Evolutionary conservation across 2,888 invertebrate genomes (phyloP).

Genomic region (Phyllotreta cruciferae): DNA sequence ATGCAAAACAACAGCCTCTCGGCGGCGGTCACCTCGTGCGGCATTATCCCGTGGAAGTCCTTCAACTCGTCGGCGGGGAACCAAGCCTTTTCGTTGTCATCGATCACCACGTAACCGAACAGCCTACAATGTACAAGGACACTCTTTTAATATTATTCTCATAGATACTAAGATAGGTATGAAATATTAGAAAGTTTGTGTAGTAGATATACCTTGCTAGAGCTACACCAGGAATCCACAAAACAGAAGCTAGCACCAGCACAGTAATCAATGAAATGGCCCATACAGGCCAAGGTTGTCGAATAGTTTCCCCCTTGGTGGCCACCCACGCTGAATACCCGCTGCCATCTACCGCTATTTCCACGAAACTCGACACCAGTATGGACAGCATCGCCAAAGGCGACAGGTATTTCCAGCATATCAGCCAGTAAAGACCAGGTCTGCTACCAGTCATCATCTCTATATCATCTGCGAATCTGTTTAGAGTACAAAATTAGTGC

Average conservation of each 20-base stretch:
- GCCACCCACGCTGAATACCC: conserved; percentile 87
- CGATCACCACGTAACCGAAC: conserved; percentile 80
- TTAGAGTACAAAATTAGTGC: no score
- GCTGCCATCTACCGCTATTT: conserved; percentile 80
- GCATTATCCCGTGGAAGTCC: conserved; percentile 88
- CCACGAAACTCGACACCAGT: conserved; percentile 81
- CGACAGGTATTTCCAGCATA: conserved; percentile 94
- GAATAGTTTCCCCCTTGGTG: conserved; percentile 73
- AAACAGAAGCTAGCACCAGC: conserved; percentile 78
- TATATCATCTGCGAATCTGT: conserved; percentile 90
- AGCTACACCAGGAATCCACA: conserved; percentile 88
- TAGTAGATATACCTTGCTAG: conserved; percentile 87
- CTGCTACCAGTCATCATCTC: conserved; percentile 93
- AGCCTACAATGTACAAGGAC: conserved; percentile 64
- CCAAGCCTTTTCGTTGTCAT: conserved; percentile 91
- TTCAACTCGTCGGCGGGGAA: conserved; percentile 88
- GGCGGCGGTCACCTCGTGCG: conserved; percentile 78
- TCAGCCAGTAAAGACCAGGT: conserved; percentile 88
- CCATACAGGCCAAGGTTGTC: conserved; percentile 89
- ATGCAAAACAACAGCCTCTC: conserved; percentile 86
- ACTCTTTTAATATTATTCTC: neutral
- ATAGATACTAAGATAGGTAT: no score
- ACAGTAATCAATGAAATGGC: conserved; percentile 76
- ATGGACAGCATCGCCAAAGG: conserved; percentile 89
- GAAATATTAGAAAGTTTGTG: no score